Evolutionary conservation across 2,888 invertebrate genomes (phyloP), one percentile per base, ranked within the genome.

Genomic region (Meiosimyza platycephala): DNA sequence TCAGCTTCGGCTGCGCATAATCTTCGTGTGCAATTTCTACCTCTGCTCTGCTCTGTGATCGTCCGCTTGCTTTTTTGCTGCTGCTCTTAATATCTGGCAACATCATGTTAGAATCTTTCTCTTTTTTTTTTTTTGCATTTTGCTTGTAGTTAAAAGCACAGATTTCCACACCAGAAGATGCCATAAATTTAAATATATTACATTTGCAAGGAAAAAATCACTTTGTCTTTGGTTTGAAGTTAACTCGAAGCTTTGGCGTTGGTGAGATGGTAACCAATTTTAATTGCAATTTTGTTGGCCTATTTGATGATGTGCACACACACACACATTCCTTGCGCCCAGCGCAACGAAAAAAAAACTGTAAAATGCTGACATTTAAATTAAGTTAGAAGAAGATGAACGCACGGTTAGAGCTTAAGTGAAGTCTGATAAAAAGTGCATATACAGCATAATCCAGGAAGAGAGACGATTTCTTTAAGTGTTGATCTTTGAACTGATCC

Each of bases 151-250:
- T 51, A 50, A 7, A 5, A 40, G 33, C 51, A 51, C 22, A 55
- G 67, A 76, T 79, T 76, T 79, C 77, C 77, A 76, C 78, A 77
- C 80, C 78, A 78, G 75, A 78, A 78, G 74, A 75, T 77, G 78
- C 78, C 78, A 78, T 80, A 80, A 80, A 79, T 79, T 79, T 78
- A 75, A 77, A 78, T 79, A 74, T 73, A 74, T 71, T 68, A 28
- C 51, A 22, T 15, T 9, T 65, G 51, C 40, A 47, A 40, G 33
- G 12, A 6, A 47, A 2, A 33, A n/a, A 47, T 6, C 6, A 33
- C 16, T 18, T 48, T 22, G 6, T 9, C 55, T 15, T n/a, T 40
- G 12, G 22, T 18, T 22, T 3, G 47, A 13, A 48, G 16, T 16
- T 64, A 18, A 40, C 16, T 76, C 73, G 15, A 51, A 72, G 77